Base-by-base conservation (phyloP, 2,888 invertebrate species). In the Lumbricus terrestris region DNA sequence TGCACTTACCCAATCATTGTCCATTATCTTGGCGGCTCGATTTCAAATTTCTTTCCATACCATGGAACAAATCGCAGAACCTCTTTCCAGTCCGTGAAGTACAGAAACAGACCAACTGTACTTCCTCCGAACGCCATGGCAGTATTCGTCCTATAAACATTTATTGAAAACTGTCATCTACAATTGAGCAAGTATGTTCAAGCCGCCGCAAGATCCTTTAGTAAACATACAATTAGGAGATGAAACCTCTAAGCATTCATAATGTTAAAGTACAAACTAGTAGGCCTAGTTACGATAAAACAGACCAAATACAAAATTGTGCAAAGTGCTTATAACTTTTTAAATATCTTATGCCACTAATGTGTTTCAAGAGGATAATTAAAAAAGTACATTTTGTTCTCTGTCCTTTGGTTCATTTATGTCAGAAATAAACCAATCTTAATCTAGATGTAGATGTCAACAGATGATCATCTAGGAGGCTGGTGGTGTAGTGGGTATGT, bases 71-170 rank as follows among this genome's bases (percentile, higher is more conserved):
- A 91, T 83, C 91, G 82, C 69, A 91, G 83, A 13, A 91, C 90
- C 18, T 88, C 90, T 89, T 91, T 91, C 91, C 91, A 91, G 47
- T 91, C 91, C 23, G 90, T 90, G 54, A 89, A 89, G 85, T 91
- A 91, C 47, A 91, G 89, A 20, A 37, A 40, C 33, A 89, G 88
- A 38, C 42, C 90, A 18, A 54, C 90, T 16, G 82, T 89, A 29
- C 89, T 88, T 38, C 69, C 82, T n/a, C 90, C 89, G 82, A 91
- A 91, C 29, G 54, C 38, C 29, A 38, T 83, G 16, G 82, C 91
- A 34, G 91, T 89, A 15, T 90, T 47, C 18, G 90, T 37, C 91
- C 91, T 91, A 37, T 34, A 37, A 35, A 69, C 20, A 69, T 69
- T 54, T 3, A 54, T 54, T 69, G 8, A 69, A 69, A 29, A 69